These are phyloP conservation scores for Danio kyathit DNA, from an alignment of 2,797 vertebrate genomes.

Conservation along the genomic window DNA sequence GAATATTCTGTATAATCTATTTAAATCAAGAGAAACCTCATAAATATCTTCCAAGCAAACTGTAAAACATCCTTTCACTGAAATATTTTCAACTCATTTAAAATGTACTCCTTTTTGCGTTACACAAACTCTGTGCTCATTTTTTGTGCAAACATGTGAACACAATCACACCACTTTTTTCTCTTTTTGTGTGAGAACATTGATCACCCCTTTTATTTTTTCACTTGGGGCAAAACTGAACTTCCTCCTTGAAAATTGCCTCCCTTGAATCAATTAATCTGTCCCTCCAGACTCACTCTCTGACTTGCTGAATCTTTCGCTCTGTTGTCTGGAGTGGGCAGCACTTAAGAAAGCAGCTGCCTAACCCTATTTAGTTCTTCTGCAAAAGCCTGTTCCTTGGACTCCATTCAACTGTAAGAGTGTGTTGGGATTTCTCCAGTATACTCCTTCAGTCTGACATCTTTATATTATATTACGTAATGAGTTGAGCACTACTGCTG, in stretches of 20 bases:
- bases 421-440: constrained; percentile 37
- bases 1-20: constrained; percentile 78
- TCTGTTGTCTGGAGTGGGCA: constrained; percentile 26
- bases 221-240: constrained; percentile 20
- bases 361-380: constrained; percentile 50
- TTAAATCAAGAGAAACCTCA: constrained; percentile 64
- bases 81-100: constrained; percentile 34
- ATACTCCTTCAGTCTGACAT: constrained; percentile 20
- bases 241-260: constrained; percentile 28
- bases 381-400: constrained; percentile 39
- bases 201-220: constrained; percentile 22
- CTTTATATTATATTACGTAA: constrained; percentile 43
- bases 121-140: neutral
- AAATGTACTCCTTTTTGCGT: constrained; percentile 1
- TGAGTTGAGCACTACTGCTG: constrained; percentile 20
- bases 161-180: constrained; percentile 32
- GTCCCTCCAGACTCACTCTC: constrained; percentile 26
- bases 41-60: constrained; percentile 61
- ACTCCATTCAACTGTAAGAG: constrained; percentile 33
- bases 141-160: constrained; percentile 17
- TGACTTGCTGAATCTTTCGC: constrained; percentile 14
- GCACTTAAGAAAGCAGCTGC: constrained; percentile 32
- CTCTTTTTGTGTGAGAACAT: constrained; percentile 27
- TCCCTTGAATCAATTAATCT: constrained; percentile 28
- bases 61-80: constrained; percentile 4